Evolutionary conservation across 2,797 vertebrate species (phyloP), one percentile per base, ranked within the genome.

Genomic region (Rhabdomys pumilio): DNA sequence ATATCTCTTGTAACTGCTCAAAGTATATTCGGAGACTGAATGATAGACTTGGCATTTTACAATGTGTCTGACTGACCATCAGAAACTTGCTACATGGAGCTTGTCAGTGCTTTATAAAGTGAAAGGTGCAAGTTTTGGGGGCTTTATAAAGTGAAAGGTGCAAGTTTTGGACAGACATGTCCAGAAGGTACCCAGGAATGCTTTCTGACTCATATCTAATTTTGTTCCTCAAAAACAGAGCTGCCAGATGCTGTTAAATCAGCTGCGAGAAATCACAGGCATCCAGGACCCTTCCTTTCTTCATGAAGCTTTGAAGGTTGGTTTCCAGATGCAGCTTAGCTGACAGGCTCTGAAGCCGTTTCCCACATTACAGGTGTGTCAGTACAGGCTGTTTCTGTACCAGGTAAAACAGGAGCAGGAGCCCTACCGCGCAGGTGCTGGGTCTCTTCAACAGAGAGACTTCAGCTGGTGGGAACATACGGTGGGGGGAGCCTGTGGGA

Each of bases 241-340:
- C 50, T 98, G 96, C 97, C 99, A 99, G 93, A 99, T 99, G 98
- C 98, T 99, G 96, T 98, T 99, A 96, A 99, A 99, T 98, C 99
- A 99, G 97, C 98, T 99, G 98, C 99, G 97, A 93, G 99, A 99
- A 98, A 99, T 99, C 98, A 99, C 99, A 0, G 99, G 99, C 77
- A 99, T 99, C 98, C 99, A 99, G 91, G 99, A 99, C 96, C 97
- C 98, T 1, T 98, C 98, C 86, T 98, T 99, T 91, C 99, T 99
- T 96, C 98, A 98, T 14, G 98, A 98, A 8, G 99, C 99, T 89
- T 98, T 99, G 61, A 99, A 99, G 97, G 99, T 99, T 98, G 97
- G 99, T 98, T 84, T 91, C n/a, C 59, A 89, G 72, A 61, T 59
- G 63, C 3, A 50, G 26, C 0, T 91, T 47, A 76, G 15, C 1